Evolutionary conservation across 2,888 invertebrate species (phyloP), one percentile per base, ranked within the genome.

Genomic region (Helicoverpa assulta): DNA sequence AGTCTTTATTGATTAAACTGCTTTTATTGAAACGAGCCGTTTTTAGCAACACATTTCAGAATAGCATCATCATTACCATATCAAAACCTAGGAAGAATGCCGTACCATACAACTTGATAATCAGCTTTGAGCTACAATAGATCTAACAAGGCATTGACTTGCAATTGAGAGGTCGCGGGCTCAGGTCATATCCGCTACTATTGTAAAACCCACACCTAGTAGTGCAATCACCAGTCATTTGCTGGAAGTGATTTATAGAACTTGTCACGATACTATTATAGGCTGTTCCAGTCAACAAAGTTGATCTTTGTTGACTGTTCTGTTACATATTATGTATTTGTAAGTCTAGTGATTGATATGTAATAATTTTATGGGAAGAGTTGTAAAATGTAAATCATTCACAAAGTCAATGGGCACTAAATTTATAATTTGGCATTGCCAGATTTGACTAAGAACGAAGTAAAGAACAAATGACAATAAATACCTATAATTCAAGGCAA

Each of bases 121-220:
- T 6, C 33, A 10, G 33, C 33, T 33, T 6, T 8, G 8, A 10
- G 33, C 10, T 33, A n/a, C 47, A 63, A 79, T 53, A 52, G 59
- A 55, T 21, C 29, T 33, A 51, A 60, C 47, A 50, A 74, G 54
- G 68, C 75, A 67, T 67, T 79, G 75, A 75, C 62, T 79, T 55
- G 47, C 52, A 74, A 68, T 68, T 57, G 52, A 79, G 53, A 59
- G 78, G 80, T 79, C 80, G 18, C 16, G 52, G 59, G 80, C 63
- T 79, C 80, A 69, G 19, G 56, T 37, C 26, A 19, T 58, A 75
- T 76, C 76, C 76, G 76, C 52, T 62, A 50, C 58, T 73, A 37
- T 40, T 59, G 29, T 12, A 0, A n/a, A 52, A 29, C 65, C 40
- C 64, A 50, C 51, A 57, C 54, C 29, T 65, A 51, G 29, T 55